Evolutionary conservation across 1,140 invertebrate genomes (phyloP), one percentile per base, ranked within the genome.

Genomic region (Ostrea edulis): DNA sequence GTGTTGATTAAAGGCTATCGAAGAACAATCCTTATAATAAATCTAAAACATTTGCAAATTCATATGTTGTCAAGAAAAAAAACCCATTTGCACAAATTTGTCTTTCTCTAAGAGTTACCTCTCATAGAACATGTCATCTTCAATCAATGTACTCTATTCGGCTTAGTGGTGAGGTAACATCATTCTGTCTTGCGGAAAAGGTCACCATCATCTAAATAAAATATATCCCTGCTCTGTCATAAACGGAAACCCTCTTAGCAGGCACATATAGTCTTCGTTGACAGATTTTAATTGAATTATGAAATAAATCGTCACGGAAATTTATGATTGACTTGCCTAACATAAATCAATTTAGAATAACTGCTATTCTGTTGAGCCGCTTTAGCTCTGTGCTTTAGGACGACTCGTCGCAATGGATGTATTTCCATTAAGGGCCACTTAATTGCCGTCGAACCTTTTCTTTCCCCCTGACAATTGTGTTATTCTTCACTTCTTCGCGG

Each of bases 261-360:
- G 17, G 17, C 55, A 44, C 35, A 44, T 44, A 44, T 62, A 20
- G n/a, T 62, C 17, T 62, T 77, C 29, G 29, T 9, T 14, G 68
- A 77, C 68, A 35, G 29, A 22, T 17, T 77, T 77, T 29, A 22
- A 77, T 77, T 77, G 68, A 77, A 77, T 77, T 77, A 35, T 77
- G 22, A 25, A 77, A 77, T 77, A 62, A n/a, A 62, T 62, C 55
- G 55, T 20, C 12, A 14, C 35, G 35, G 35, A 44, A 44, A 77
- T 25, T 35, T 77, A 35, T 35, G 25, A 29, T 77, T 77, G 25
- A 77, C 22, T 77, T 77, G 68, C 29, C 68, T 12, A 77, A 35
- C 68, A 77, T 77, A 77, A 77, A 77, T 77, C 68, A 77, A 77
- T 35, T 77, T 77, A 35, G 29, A 77, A 25, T 12, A 77, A 77